A percentile compares a stretch with the other conserved stretches of the same genome.
Evolutionary conservation across 2,113 vertebrate species (phyloP).

Genomic region (Catharus bicknelli): DNA sequence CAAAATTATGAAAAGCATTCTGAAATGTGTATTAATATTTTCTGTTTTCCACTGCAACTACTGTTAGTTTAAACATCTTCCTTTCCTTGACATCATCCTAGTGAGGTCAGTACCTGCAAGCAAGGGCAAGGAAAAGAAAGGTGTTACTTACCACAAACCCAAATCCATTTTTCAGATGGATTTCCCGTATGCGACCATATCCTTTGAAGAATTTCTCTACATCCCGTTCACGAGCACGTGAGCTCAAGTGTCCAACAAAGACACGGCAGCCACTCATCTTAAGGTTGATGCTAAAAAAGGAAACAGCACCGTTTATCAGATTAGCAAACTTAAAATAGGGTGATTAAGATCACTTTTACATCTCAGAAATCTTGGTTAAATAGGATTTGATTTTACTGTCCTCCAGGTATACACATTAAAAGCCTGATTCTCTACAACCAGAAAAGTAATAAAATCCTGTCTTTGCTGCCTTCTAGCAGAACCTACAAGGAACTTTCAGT

Average conservation of each 20-base stretch:
- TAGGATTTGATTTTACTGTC: background rate
- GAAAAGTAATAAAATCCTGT: background rate
- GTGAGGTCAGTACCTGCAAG: background rate
- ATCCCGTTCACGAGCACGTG: slow-evolving; percentile 87
- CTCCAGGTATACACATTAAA: background rate
- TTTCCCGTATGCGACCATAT: slow-evolving; percentile 89
- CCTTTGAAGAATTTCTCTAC: slow-evolving; percentile 96
- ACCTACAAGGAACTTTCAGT: background rate
- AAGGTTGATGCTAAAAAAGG: slow-evolving; percentile 39
- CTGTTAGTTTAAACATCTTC: background rate
- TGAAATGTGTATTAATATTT: background rate
- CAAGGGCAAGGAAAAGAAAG: background rate
- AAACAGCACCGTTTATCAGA: background rate
- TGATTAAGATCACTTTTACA: background rate
- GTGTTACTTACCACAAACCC: slow-evolving; percentile 88
- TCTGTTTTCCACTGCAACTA: background rate
- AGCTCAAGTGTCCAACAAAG: slow-evolving; percentile 91
- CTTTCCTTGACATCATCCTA: background rate
- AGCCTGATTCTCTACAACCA: background rate
- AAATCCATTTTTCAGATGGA: slow-evolving; percentile 91
- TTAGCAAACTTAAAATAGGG: background rate
- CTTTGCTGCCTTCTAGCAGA: background rate
- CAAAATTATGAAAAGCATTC: background rate
- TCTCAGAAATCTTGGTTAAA: background rate
- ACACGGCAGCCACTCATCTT: slow-evolving; percentile 90